Percentiles rank a stretch among this genome's conserved stretches.
Conservation (phyloP, 2,888 invertebrate genomes). For the Philereme transversata region DNA sequence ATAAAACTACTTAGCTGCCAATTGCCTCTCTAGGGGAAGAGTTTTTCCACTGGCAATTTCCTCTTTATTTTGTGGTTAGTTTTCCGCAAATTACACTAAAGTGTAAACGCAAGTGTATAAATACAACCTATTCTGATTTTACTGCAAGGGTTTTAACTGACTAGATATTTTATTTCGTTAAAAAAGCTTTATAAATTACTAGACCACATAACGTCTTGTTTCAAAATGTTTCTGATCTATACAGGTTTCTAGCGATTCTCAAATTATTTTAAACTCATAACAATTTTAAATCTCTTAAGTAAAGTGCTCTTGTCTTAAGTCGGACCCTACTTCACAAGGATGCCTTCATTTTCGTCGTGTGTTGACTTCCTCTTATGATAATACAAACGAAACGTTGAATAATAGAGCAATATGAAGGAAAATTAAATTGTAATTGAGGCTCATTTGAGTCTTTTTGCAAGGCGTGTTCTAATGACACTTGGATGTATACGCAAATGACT, state of each 20-base stretch:
- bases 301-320: conserved; percentile 6
- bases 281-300: conserved; percentile 7
- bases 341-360: conserved; percentile 31
- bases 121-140: not conserved
- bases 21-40: conserved; percentile 21
- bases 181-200: too few species aligned
- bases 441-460: conserved; percentile 32
- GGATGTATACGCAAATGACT: conserved; percentile 17
- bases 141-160: too few species aligned
- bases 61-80: conserved; percentile 14
- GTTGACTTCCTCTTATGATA: conserved; percentile 36
- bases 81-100: conserved; percentile 4
- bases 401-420: conserved; percentile 34
- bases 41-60: conserved; percentile 17
- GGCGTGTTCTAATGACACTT: conserved; percentile 17
- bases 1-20: conserved; percentile 36
- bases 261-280: not conserved
- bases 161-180: too few species aligned
- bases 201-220: too few species aligned
- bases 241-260: not conserved
- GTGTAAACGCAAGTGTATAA: too few species aligned
- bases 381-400: conserved; percentile 35
- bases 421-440: conserved; percentile 38
- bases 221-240: too few species aligned
- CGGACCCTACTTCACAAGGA: conserved; percentile 31